Base-by-base conservation (phyloP, 2,113 vertebrate genomes). In the Caranx ignobilis region DNA sequence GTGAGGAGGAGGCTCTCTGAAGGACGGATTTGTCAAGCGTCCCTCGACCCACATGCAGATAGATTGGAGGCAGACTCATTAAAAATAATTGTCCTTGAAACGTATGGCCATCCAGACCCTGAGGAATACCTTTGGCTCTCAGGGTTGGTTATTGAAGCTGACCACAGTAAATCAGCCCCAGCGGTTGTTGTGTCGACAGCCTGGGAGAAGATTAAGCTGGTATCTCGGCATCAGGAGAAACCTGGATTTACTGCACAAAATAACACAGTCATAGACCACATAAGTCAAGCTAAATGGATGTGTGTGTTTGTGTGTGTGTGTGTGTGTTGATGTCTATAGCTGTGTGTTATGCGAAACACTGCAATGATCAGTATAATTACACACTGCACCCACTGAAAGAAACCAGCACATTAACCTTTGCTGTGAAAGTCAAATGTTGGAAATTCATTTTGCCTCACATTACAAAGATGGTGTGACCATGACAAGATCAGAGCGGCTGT, bases 41-140 rank as follows among this genome's bases (percentile, higher is more conserved):
- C 71, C 72, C 78, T 84, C 86, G 67, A 92, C 89, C 91, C 84
- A 88, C 89, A 94, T 95, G 93, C 93, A 94, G 92, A 95, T 94
- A 83, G 92, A 93, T 94, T 86, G 82, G 83, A 93, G 83, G 85
- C 80, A 77, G 88, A 90, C 86, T 89, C 92, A 94, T 94, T 94
- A 93, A 92, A 91, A 91, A 93, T 93, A 94, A 93, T 93, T 92
- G 90, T 91, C 92, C 93, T 94, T 93, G 93, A 92, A 93, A 93
- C 79, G 87, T 92, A 94, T 92, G 89, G 81, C 86, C 71, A 84
- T 87, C 72, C 71, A n/a, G 78, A 82, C 82, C 86, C 87, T 88
- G 85, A 93, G 89, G 85, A 86, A 93, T 89, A 90, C 89, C 87
- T 92, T 86, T 86, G 75, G 79, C 85, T 90, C 81, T 83, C 81